A percentile compares a stretch with the other conserved stretches of the same genome.
Conservation (phyloP, 2,797 vertebrate genomes). For the Anas capensis region DNA sequence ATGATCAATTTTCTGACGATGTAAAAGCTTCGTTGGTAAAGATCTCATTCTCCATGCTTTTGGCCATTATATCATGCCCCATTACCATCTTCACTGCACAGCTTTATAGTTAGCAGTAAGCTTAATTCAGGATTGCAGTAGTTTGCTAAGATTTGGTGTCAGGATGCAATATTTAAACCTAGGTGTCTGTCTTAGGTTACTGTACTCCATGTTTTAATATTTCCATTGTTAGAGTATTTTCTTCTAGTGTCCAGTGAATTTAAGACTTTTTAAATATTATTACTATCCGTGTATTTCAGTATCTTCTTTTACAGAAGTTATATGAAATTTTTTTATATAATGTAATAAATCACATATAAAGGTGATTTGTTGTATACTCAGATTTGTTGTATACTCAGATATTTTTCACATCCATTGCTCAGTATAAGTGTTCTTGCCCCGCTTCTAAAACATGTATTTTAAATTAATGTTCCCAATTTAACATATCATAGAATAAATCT, state of each 20-base stretch:
- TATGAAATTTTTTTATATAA: conserved; percentile 39
- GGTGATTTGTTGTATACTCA: not conserved
- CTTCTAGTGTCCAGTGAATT: not conserved
- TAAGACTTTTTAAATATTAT: not conserved
- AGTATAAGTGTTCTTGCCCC: not conserved
- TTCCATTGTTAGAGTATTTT: not conserved
- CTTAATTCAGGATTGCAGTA: conserved; percentile 13
- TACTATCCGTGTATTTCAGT: not conserved
- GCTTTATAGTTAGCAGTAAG: conserved; percentile 6
- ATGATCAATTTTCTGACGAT: conserved; percentile 33
- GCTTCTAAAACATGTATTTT: conserved; percentile 14
- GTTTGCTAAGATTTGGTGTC: not conserved
- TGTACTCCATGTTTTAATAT: not conserved
- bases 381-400: not conserved
- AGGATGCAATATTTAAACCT: not conserved
- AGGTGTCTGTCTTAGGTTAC: not conserved
- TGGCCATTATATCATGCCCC: conserved; percentile 26
- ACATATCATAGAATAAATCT: conserved; percentile 11
- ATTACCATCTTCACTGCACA: conserved; percentile 26
- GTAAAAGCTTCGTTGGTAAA: conserved; percentile 37
- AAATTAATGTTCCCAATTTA: conserved; percentile 38
- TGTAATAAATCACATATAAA: conserved; percentile 19
- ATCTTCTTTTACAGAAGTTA: conserved; percentile 17
- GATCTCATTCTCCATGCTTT: conserved; percentile 45
- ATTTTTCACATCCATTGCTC: conserved; percentile 36